These are phyloP conservation scores for Pristionchus arcanus DNA, from an alignment of 2,888 invertebrate genomes.

Conservation along the genomic window DNA sequence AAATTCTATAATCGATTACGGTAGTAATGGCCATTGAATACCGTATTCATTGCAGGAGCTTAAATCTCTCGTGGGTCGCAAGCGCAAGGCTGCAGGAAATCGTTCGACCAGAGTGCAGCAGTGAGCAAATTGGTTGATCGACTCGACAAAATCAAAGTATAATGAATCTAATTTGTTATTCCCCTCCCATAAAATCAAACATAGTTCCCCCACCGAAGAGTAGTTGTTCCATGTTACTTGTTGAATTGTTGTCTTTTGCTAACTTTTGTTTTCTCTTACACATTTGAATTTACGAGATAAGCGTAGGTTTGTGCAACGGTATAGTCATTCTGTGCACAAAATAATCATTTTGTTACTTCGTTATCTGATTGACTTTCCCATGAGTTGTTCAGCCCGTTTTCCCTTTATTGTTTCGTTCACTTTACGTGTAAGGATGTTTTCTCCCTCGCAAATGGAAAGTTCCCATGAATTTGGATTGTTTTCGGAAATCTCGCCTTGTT, in stretches of 20 bases:
- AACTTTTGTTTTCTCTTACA: slow-evolving; percentile 13
- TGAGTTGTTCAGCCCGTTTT: not conserved
- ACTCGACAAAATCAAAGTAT: not conserved
- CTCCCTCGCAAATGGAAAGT: not conserved
- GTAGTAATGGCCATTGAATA: not conserved
- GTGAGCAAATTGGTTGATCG: not conserved
- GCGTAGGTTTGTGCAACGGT: slow-evolving; percentile 19
- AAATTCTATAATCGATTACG: not conserved
- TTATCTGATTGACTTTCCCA: slow-evolving; percentile 26
- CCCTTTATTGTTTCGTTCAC: slow-evolving; percentile 11
- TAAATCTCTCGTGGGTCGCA: slow-evolving; percentile 52
- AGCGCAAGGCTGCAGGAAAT: slow-evolving; percentile 49
- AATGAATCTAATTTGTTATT: not conserved
- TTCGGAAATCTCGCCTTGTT: slow-evolving; percentile 24
- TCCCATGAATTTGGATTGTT: slow-evolving; percentile 11
- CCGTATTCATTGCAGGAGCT: slow-evolving; percentile 46
- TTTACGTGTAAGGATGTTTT: slow-evolving; percentile 47
- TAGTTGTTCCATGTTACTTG: slow-evolving; percentile 26
- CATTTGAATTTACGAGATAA: slow-evolving; percentile 32
- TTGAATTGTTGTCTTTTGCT: not conserved
- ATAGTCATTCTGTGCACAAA: slow-evolving; percentile 5
- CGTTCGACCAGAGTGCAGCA: slow-evolving; percentile 22
- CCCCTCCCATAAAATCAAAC: not conserved
- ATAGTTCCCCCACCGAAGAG: slow-evolving; percentile 6
- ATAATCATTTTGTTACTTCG: not conserved